These are phyloP conservation scores for Neostethus bicornis DNA, from an alignment of 2,797 vertebrate species.

Conservation along the genomic window DNA sequence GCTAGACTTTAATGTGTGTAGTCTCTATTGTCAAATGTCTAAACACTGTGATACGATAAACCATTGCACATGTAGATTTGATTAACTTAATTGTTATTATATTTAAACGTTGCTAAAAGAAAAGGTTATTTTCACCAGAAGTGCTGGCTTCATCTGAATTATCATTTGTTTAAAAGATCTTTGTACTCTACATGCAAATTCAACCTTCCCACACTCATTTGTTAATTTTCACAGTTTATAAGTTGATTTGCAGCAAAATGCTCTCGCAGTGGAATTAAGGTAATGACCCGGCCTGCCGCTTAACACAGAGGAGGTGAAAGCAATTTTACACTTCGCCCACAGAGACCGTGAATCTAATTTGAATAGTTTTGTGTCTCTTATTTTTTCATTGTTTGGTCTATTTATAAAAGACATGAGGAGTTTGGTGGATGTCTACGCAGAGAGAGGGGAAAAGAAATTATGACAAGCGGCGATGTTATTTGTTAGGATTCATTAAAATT, in stretches of 20 bases:
- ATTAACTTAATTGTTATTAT: conserved; percentile 15
- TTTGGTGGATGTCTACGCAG: conserved; percentile 46
- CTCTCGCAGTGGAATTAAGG: conserved; percentile 61
- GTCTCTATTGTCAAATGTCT: conserved; percentile 55
- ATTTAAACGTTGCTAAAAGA: background rate
- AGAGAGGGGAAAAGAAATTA: conserved; percentile 52
- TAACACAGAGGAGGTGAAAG: conserved; percentile 73
- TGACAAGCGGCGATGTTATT: conserved; percentile 59
- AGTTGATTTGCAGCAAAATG: conserved; percentile 61
- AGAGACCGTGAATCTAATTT: conserved; percentile 71
- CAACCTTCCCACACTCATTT: conserved; percentile 40
- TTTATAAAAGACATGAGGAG: conserved; percentile 65
- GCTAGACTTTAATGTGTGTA: conserved; percentile 41
- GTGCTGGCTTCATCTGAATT: conserved; percentile 31
- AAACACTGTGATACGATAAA: conserved; percentile 41
- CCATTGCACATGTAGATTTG: conserved; percentile 28
- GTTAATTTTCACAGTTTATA: conserved; percentile 60
- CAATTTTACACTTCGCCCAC: conserved; percentile 75
- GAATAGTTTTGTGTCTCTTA: conserved; percentile 61
- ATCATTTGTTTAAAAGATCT: conserved; percentile 18
- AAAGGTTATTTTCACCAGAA: background rate
- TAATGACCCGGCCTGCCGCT: conserved; percentile 71
- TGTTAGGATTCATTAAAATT: conserved; percentile 68
- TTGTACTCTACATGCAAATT: conserved; percentile 33
- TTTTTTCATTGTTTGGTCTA: conserved; percentile 69